These are phyloP conservation scores for Limonius californicus DNA, from an alignment of 1,140 invertebrate genomes.

Conservation along the genomic window DNA sequence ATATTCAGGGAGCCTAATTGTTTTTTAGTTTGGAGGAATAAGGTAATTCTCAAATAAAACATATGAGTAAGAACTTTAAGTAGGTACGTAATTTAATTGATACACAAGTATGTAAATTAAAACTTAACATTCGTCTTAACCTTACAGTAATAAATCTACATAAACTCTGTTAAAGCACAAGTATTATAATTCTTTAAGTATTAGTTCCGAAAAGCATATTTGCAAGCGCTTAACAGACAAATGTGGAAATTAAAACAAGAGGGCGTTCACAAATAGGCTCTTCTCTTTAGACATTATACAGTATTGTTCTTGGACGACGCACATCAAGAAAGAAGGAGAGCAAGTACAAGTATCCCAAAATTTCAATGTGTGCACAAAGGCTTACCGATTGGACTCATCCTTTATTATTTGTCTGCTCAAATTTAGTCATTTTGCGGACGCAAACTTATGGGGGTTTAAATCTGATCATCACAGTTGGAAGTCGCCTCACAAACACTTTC, in stretches of 20 bases:
- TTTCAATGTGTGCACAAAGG: too few relatives aligned
- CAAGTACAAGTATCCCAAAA: neutral
- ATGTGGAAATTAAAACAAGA: neutral
- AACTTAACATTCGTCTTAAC: conserved; percentile 14
- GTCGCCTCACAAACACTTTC: neutral
- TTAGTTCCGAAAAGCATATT: neutral
- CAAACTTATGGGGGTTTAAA: neutral
- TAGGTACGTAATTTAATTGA: neutral
- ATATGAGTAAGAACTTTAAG: too few relatives aligned
- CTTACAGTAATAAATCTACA: neutral
- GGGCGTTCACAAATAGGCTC: neutral
- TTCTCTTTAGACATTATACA: neutral
- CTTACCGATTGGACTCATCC: too few relatives aligned
- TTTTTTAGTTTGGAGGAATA: too few relatives aligned
- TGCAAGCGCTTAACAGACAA: too few relatives aligned
- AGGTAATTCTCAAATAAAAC: too few relatives aligned
- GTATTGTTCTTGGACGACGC: neutral
- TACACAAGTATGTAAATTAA: conserved; percentile 8
- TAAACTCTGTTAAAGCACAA: conserved; percentile 5
- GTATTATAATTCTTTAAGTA: conserved; percentile 5
- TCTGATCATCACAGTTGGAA: neutral
- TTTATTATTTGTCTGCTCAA: too few relatives aligned
- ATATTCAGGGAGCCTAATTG: too few relatives aligned
- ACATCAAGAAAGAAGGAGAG: neutral
- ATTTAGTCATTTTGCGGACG: too few relatives aligned